Base-by-base conservation (phyloP, 2,888 invertebrate species). In the Tortricodes alternella region DNA sequence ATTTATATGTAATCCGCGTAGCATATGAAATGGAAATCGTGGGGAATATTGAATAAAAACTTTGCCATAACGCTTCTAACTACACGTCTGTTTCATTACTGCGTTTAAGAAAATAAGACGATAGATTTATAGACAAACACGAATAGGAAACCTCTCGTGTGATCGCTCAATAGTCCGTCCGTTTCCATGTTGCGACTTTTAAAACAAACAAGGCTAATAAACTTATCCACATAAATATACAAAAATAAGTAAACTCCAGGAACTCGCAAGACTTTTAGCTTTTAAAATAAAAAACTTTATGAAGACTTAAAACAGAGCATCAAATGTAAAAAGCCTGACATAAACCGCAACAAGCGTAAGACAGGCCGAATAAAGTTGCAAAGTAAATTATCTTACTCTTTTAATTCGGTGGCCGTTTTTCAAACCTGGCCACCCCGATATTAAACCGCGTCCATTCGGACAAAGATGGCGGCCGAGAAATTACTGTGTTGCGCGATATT, bases 301-400 rank as follows among this genome's bases (percentile, higher is more conserved):
- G 18, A 16, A 3, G 44, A 29, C 29, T 44, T 44, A 44, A 44
- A 44, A 44, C 16, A 44, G 34, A 44, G 18, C 44, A 44, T 44
- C 29, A 44, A 44, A 44, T 29, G 44, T 44, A 44, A 44, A 44
- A 44, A n/a, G 44, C 27, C 41, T 24, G 21, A 15, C 44, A 29
- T 44, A 44, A 44, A 44, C 27, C 44, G 44, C 29, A 29, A 44
- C 44, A 44, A 44, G 44, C 44, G 29, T 68, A 68, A 65, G 67
- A 69, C 66, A 67, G 67, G 61, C 62, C 63, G 71, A 74, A 82
- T 79, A 78, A 78, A 80, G 80, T 79, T 71, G 66, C 63, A 71
- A 73, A 76, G 76, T 74, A 80, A 80, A 80, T 82, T 80, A 77
- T 75, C 72, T 77, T 65, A 67, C 66, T 72, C 66, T 76, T 82